These are phyloP conservation scores for Celastrina argiolus DNA, from an alignment of 2,888 invertebrate genomes.

Conservation along the genomic window DNA sequence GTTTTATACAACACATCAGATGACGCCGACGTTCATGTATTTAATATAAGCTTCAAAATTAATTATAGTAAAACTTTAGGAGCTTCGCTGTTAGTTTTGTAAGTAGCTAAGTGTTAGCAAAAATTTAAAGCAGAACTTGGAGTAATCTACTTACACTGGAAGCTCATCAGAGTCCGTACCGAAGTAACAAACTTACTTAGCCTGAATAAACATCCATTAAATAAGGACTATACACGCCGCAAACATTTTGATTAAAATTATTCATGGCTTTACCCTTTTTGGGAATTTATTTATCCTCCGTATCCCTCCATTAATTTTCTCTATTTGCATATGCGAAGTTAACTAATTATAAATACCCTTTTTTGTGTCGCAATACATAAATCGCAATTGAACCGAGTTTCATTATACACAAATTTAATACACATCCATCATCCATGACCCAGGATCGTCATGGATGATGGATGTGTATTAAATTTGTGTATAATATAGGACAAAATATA, in stretches of 20 bases:
- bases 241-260: slow-evolving; percentile 19
- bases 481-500: no score
- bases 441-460: no score
- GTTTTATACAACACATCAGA: no score
- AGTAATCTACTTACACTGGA: slow-evolving; percentile 9
- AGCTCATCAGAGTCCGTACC: neutral
- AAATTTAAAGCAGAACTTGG: neutral
- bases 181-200: slow-evolving; percentile 6
- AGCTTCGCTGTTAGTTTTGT: neutral
- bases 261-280: slow-evolving; percentile 17
- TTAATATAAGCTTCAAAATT: neutral
- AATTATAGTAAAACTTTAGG: neutral
- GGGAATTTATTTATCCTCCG: slow-evolving; percentile 16
- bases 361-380: neutral
- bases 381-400: neutral
- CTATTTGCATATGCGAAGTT: slow-evolving; percentile 7
- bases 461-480: no score
- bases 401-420: no score
- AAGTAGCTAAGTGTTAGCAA: slow-evolving; percentile 1
- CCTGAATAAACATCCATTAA: slow-evolving; percentile 5
- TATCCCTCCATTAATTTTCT: slow-evolving; percentile 10
- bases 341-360: slow-evolving; percentile 1
- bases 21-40: no score
- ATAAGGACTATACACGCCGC: neutral
- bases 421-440: no score